Base-by-base conservation (phyloP, 2,888 invertebrate species). In the Amiota communis region DNA sequence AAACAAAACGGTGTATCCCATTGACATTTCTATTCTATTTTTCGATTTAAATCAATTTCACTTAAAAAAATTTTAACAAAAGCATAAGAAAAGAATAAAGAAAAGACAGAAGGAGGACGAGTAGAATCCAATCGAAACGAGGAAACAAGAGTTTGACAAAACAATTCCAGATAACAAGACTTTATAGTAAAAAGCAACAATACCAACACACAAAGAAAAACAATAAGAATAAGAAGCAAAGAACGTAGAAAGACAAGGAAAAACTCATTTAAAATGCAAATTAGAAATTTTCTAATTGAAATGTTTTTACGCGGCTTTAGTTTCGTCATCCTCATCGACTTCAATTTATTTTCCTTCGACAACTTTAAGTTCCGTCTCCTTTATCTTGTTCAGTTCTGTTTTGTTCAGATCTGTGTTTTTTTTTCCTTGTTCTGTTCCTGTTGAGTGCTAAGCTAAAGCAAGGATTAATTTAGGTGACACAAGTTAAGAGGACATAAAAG, bases 241-340 rank as follows among this genome's bases (percentile, higher is more conserved):
- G 36, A 36, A 36, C 36, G n/a, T n/a, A 4, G 6, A 36, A 36
- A 36, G 57, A 74, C 79, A 78, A 82, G 75, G 81, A 63, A 63
- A 77, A 81, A 80, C 82, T 80, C 77, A 84, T 83, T 83, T 83
- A 78, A 83, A 83, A 83, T 83, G 82, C 80, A 84, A 83, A 83
- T 84, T 82, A 80, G 82, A 78, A 78, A 79, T 80, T 74, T 76
- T 76, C 74, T 80, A 84, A 83, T 84, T 83, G 85, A 84, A 82
- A 83, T 83, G 79, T 83, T 59, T 59, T 59, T 59, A 17, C 11
- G 59, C 59, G n/a, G n/a, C 20, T 59, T 59, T 20, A 8, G 4
- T 11, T 11, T 15, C 6, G 8, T 20, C 11, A 8, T 57, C 0
- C 15, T 17, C n/a, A 11, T 11, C 3, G 15, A 20, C 15, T 59